Conservation (phyloP, 2,797 vertebrate species). For the Crenichthys baileyi region DNA sequence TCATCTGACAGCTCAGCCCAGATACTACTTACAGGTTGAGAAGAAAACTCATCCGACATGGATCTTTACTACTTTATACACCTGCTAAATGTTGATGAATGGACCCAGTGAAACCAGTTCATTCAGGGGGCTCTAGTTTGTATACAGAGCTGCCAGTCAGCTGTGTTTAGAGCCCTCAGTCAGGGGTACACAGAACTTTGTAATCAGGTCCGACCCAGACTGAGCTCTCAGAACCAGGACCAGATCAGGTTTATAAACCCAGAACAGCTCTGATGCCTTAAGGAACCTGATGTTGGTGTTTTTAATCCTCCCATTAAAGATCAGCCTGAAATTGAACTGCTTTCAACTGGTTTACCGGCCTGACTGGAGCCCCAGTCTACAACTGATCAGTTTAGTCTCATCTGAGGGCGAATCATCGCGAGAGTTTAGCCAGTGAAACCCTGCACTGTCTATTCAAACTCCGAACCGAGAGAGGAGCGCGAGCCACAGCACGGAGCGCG, state of each 20-base stretch:
- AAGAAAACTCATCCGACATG: neutral
- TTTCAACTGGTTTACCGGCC: neutral
- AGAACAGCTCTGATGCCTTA: neutral
- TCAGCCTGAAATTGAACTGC: neutral
- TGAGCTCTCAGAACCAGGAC: neutral
- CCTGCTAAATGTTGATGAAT: neutral
- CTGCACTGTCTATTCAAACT: conserved; percentile 34
- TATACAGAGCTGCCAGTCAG: no score
- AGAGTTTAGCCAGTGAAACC: conserved; percentile 26
- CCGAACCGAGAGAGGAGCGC: conserved; percentile 27
- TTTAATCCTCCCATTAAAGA: neutral
- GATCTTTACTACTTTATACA: neutral
- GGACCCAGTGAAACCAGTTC: neutral
- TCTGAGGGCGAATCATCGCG: conserved; percentile 40
- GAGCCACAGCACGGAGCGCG: conserved; percentile 3
- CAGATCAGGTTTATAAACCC: neutral
- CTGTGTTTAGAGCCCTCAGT: no score
- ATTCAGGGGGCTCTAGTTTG: neutral
- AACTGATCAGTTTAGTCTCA: neutral
- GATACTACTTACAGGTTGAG: neutral
- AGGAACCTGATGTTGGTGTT: neutral
- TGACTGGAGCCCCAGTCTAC: neutral
- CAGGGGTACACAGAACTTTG: no score
- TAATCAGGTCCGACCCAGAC: no score
- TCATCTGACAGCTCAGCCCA: no score